Percentiles rank a stretch among this genome's conserved stretches.
Conservation (phyloP, 1,140 invertebrate species). For the Tetramorium simillimum region DNA sequence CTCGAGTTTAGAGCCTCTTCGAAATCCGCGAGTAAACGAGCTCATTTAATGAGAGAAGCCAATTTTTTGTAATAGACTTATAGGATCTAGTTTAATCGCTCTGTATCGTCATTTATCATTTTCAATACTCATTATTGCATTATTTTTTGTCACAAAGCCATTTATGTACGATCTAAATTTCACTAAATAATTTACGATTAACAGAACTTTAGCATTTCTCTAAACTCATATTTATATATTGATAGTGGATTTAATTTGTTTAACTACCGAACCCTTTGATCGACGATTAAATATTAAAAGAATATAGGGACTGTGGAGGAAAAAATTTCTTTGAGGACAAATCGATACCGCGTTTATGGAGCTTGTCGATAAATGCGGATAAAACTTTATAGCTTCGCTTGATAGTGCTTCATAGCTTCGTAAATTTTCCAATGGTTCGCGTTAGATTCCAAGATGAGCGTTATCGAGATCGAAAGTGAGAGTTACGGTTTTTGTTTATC, state of each 20-base stretch:
- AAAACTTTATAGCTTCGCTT: neutral
- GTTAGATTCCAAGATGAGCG: neutral
- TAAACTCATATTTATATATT: neutral
- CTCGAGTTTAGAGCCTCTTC: neutral
- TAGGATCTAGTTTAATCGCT: neutral
- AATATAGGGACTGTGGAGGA: too few species aligned
- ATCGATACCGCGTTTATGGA: neutral
- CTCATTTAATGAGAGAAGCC: neutral
- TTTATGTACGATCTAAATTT: neutral
- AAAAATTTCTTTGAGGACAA: neutral
- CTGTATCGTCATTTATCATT: neutral
- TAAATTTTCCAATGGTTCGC: neutral
- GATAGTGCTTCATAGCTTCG: neutral
- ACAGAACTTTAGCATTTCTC: neutral
- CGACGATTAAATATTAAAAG: neutral
- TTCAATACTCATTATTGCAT: neutral
- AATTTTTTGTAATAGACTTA: neutral
- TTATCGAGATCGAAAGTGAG: constrained; percentile 32
- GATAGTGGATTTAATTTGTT: neutral
- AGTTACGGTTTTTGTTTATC: constrained; percentile 11
- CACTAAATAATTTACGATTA: neutral
- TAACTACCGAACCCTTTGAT: neutral
- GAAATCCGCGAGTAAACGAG: neutral
- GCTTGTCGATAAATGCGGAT: neutral
- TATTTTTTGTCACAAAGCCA: neutral